Evolutionary conservation across 2,113 vertebrate genomes (phyloP).

Genomic region (Ceyx cyanopectus): DNA sequence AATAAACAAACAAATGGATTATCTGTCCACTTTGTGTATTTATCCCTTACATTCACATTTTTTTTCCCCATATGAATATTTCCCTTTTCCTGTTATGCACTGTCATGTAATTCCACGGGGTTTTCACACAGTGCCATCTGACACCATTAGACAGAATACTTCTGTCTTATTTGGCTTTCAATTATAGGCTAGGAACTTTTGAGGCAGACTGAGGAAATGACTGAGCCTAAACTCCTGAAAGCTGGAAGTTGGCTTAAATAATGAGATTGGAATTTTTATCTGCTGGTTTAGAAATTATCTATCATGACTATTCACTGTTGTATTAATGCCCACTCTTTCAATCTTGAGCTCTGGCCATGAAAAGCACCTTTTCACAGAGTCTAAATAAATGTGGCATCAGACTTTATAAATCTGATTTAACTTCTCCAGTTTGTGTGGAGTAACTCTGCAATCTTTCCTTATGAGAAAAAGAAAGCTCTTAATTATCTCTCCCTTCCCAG

Average conservation of each 20-base stretch:
- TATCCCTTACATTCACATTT: not conserved
- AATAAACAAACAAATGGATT: conserved; percentile 20
- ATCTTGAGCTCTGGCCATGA: not conserved
- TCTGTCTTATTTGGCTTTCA: not conserved
- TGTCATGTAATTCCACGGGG: not conserved
- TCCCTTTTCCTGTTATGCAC: not conserved
- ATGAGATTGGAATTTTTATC: not conserved
- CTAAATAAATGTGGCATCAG: not conserved
- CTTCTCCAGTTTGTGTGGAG: not conserved
- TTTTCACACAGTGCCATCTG: not conserved
- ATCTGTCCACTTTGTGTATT: not conserved
- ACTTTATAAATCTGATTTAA: not conserved
- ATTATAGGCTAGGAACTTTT: not conserved
- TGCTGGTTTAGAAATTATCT: not conserved
- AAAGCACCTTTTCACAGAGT: not conserved
- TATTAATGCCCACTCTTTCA: not conserved
- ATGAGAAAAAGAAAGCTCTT: not conserved
- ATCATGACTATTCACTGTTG: not conserved
- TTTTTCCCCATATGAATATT: not conserved
- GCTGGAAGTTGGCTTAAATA: not conserved
- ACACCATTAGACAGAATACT: not conserved
- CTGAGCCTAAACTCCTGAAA: not conserved
- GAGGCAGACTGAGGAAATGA: not conserved
- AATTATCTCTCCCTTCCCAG: not conserved
- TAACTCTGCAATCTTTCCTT: not conserved